phyloP scores from a whole-genome alignment of 2,888 invertebrate genomes.

The Tholera decimalis region DNA sequence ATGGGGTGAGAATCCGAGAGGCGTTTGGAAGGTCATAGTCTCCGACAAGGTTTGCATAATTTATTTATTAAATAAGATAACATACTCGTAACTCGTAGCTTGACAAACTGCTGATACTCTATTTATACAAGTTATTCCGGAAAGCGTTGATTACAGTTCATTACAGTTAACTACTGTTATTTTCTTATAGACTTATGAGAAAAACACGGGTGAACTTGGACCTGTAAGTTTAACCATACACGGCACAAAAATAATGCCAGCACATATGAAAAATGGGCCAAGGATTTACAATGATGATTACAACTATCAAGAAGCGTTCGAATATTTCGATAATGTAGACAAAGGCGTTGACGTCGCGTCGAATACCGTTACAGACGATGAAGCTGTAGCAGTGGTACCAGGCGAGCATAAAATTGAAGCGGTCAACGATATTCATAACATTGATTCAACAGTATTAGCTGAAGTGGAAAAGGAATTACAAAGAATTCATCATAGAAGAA shows the following conservation, averaged over 20 bases:
- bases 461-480: constrained; percentile 82
- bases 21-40: constrained; percentile 92
- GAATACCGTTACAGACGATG: constrained; percentile 66
- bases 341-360: constrained; percentile 62
- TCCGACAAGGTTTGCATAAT: constrained; percentile 83
- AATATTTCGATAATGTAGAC: constrained; percentile 66
- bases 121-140: not conserved
- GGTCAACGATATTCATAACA: constrained; percentile 60
- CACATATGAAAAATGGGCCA: constrained; percentile 91
- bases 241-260: constrained; percentile 93
- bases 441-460: constrained; percentile 73
- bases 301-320: constrained; percentile 73
- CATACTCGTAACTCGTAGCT: not conserved
- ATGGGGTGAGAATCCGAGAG: constrained; percentile 96
- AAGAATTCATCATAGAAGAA: constrained; percentile 81
- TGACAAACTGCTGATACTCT: not conserved
- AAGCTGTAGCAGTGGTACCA: constrained; percentile 69
- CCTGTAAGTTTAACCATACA: constrained; percentile 93
- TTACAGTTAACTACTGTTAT: not conserved
- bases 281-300: constrained; percentile 90
- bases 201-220: constrained; percentile 92
- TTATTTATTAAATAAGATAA: not conserved
- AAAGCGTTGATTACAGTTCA: not conserved
- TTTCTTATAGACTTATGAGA: constrained; percentile 77
- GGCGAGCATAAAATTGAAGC: constrained; percentile 69